Percentiles rank a stretch among this genome's conserved stretches.
These are phyloP conservation scores for Zaprionus davidi DNA, from an alignment of 1,140 invertebrate genomes.

Conservation along the genomic window DNA sequence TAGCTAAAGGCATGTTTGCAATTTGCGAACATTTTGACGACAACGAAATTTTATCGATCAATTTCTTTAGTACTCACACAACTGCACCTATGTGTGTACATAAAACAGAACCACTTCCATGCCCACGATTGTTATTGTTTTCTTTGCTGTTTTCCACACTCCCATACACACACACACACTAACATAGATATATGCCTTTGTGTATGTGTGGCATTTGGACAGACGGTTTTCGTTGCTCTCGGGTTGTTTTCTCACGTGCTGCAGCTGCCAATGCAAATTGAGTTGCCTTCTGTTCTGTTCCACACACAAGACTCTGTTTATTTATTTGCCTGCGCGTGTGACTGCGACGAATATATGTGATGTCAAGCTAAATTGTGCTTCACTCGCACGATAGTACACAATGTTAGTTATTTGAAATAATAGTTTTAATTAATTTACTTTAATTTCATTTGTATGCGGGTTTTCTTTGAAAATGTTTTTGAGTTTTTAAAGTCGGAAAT, in stretches of 20 bases:
- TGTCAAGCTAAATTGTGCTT: constrained; percentile 39
- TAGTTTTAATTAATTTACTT: constrained; percentile 15
- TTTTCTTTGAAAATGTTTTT: neutral
- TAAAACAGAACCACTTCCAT: neutral
- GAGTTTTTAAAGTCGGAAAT: neutral
- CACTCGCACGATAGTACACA: neutral
- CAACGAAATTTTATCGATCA: constrained; percentile 46
- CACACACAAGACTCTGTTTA: constrained; percentile 56
- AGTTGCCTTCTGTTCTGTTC: constrained; percentile 47
- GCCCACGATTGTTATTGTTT: constrained; percentile 12
- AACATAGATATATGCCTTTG: constrained; percentile 1
- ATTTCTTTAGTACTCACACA: constrained; percentile 12
- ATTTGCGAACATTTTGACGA: constrained; percentile 44
- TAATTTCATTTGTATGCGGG: neutral
- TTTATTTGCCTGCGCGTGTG: constrained; percentile 68
- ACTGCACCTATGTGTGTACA: neutral
- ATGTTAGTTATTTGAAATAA: neutral
- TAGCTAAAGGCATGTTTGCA: constrained; percentile 37
- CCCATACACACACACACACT: neutral
- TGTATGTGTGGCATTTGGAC: constrained; percentile 23
- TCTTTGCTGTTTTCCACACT: constrained; percentile 12
- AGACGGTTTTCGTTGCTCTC: constrained; percentile 29
- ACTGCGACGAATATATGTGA: constrained; percentile 59
- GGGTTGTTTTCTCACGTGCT: constrained; percentile 74
- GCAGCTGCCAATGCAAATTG: constrained; percentile 65